A percentile compares a stretch with the other conserved stretches of the same genome.
Conservation (phyloP, 2,888 invertebrate genomes). For the Heliconius erato region DNA sequence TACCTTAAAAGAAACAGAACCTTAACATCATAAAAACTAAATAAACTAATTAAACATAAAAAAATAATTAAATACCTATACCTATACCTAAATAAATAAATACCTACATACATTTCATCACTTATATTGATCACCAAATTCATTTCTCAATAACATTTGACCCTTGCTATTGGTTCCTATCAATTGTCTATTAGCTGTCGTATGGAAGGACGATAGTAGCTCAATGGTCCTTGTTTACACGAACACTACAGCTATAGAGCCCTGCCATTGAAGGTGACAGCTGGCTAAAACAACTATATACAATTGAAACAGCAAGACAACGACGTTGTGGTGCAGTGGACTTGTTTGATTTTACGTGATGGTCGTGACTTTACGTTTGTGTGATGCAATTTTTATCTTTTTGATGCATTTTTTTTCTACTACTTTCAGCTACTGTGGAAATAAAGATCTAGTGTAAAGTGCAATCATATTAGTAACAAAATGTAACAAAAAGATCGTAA, state of each 20-base stretch:
- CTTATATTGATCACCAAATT: neutral
- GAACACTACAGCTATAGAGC: slow-evolving; percentile 13
- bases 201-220: slow-evolving; percentile 20
- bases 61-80: no score
- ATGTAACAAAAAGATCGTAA: no score
- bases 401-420: no score
- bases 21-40: no score
- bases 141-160: slow-evolving; percentile 13
- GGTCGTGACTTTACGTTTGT: no score
- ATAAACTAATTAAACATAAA: no score
- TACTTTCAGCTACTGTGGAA: no score
- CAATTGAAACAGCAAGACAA: slow-evolving; percentile 19
- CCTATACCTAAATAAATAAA: no score
- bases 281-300: slow-evolving; percentile 15
- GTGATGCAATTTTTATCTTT: no score
- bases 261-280: slow-evolving; percentile 18
- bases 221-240: slow-evolving; percentile 24
- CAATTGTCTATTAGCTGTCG: slow-evolving; percentile 25
- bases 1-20: no score
- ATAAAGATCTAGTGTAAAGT: no score
- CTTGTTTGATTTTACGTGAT: neutral
- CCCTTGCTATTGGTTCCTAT: slow-evolving; percentile 8
- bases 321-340: neutral
- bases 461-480: no score
- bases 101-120: neutral